A percentile compares a stretch with the other conserved stretches of the same genome.
Evolutionary conservation across 2,797 vertebrate genomes (phyloP).

Genomic region (Periophthalmus magnuspinnatus): DNA sequence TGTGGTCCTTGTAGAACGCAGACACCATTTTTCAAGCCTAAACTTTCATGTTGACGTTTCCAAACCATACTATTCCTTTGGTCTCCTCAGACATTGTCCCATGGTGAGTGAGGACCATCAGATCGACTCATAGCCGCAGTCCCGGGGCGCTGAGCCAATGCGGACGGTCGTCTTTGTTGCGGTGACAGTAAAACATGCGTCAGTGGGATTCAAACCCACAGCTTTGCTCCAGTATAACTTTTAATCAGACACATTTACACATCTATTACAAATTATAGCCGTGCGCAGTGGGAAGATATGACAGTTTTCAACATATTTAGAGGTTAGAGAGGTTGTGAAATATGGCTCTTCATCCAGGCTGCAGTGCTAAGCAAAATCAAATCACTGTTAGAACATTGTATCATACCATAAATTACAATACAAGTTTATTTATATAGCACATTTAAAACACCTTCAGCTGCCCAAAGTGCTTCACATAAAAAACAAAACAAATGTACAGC

Average conservation of each 20-base stretch:
- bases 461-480: too few relatives aligned
- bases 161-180: slow-evolving; percentile 65
- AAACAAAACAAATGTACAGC: too few relatives aligned
- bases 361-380: slow-evolving; percentile 20
- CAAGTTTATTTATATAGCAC: too few relatives aligned
- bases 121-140: slow-evolving; percentile 47
- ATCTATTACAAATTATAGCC: slow-evolving; percentile 63
- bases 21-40: slow-evolving; percentile 31
- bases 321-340: slow-evolving; percentile 45
- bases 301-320: slow-evolving; percentile 52
- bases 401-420: too few relatives aligned
- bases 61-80: slow-evolving; percentile 54
- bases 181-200: slow-evolving; percentile 70
- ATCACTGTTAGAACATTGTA: slow-evolving; percentile 27
- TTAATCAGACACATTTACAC: slow-evolving; percentile 65
- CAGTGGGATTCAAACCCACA: slow-evolving; percentile 37
- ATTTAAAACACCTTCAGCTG: too few relatives aligned
- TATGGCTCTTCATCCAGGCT: slow-evolving; percentile 53
- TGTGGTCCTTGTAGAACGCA: background rate
- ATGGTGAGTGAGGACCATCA: slow-evolving; percentile 32
- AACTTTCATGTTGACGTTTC: slow-evolving; percentile 43
- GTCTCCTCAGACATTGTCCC: slow-evolving; percentile 48
- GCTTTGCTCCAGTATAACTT: slow-evolving; percentile 31
- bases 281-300: slow-evolving; percentile 54
- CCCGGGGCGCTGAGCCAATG: slow-evolving; percentile 45